Base-by-base conservation (phyloP, 2,113 vertebrate species). In the Rhizomys pruinosus region DNA sequence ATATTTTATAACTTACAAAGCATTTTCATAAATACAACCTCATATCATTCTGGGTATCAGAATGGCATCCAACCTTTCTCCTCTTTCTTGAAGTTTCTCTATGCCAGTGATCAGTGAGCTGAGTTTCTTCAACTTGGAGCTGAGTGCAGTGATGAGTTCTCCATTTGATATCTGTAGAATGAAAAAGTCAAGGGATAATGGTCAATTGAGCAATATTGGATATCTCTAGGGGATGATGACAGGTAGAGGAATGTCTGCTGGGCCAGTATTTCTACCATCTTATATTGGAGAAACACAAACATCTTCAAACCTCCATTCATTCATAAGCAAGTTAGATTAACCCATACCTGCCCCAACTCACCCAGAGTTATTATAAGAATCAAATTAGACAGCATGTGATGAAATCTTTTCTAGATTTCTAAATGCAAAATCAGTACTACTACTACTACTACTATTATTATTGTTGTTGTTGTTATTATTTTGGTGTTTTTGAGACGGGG, bases 391-490 rank as follows among this genome's bases (percentile, higher is more conserved):
- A 61, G 71, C 27, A 80, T 11, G 16, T 55, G 37, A 71, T 25
- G 61, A 78, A 86, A 72, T 55, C 66, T 61, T 64, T 42, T 84
- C 71, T 73, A 72, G 16, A 44, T 72, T 92, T 12, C 74, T 69
- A 92, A 92, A 25, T 37, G 39, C 39, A 71, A 71, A 90, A 82
- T 66, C 61, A 73, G 81, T 27, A 78, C 47, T n/a, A n/a, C n/a
- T n/a, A n/a, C n/a, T n/a, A n/a, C n/a, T n/a, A n/a, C n/a, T n/a
- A n/a, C n/a, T n/a, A n/a, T n/a, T n/a, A n/a, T n/a, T n/a, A n/a
- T n/a, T n/a, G n/a, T n/a, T n/a, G n/a, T n/a, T n/a, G n/a, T n/a
- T n/a, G n/a, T n/a, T n/a, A n/a, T n/a, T n/a, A n/a, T n/a, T n/a
- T n/a, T n/a, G n/a, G n/a, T n/a, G n/a, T n/a, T n/a, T n/a, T n/a